A percentile compares a stretch with the other conserved stretches of the same genome.
Conservation (phyloP, 2,113 vertebrate genomes). For the Uropsilus gracilis region DNA sequence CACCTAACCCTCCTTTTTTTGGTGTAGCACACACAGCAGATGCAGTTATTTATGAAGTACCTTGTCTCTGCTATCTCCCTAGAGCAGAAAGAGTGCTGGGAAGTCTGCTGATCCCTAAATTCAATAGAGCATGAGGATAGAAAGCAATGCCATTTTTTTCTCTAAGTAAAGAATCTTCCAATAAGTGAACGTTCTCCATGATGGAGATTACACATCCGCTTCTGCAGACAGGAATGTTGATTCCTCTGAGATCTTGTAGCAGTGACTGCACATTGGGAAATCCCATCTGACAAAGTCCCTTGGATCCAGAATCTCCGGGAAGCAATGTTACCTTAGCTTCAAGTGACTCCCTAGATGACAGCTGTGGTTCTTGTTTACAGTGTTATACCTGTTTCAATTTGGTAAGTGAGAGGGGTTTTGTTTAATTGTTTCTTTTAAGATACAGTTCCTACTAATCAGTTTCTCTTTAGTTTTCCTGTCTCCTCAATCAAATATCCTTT, state of each 20-base stretch:
- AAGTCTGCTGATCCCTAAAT: neutral
- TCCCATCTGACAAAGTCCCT: neutral
- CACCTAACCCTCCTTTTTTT: neutral
- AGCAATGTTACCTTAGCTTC: neutral
- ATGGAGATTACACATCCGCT: neutral
- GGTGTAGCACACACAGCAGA: neutral
- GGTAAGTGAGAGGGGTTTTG: neutral
- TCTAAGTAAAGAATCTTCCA: neutral
- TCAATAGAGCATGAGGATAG: neutral
- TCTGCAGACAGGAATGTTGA: neutral
- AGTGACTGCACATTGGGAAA: neutral
- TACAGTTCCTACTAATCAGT: neutral
- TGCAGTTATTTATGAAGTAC: neutral
- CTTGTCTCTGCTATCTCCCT: neutral
- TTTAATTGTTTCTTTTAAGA: neutral
- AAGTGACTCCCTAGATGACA: neutral
- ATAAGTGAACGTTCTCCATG: neutral
- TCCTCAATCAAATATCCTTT: constrained; percentile 7
- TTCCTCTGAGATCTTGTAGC: neutral
- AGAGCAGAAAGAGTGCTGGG: neutral
- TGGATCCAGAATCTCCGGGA: neutral
- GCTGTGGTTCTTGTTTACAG: neutral
- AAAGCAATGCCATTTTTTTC: neutral
- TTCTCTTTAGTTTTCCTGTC: constrained; percentile 21
- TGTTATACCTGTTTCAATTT: neutral